These are phyloP conservation scores for Murina feae DNA, from an alignment of 2,113 vertebrate species.

Conservation along the genomic window DNA sequence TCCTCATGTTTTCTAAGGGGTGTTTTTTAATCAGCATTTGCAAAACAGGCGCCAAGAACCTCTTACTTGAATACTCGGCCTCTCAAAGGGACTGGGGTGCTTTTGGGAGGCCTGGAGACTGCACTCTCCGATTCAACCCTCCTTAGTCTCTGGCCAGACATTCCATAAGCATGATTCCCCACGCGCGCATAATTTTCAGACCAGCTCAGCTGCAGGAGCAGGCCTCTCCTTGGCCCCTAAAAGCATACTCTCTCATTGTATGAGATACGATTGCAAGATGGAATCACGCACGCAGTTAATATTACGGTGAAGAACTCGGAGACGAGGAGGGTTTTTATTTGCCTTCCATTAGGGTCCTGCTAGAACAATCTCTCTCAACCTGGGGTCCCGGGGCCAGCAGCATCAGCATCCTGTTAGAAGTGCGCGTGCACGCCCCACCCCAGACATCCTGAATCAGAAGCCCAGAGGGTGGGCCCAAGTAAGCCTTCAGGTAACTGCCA, in stretches of 20 bases:
- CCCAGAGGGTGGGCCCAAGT: not conserved
- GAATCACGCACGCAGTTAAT: not conserved
- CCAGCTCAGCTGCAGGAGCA: not conserved
- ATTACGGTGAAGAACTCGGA: not conserved
- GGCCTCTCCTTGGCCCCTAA: not conserved
- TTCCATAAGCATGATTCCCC: not conserved
- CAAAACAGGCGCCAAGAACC: not conserved
- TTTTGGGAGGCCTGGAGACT: not conserved
- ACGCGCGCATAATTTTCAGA: not conserved
- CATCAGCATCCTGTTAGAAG: no score
- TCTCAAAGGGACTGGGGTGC: not conserved
- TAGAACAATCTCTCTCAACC: not conserved
- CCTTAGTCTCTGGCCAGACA: not conserved
- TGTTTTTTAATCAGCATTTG: not conserved
- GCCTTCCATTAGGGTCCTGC: not conserved
- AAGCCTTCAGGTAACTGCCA: no score
- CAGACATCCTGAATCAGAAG: rapidly evolving
- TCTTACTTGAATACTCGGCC: not conserved
- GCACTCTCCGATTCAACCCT: not conserved
- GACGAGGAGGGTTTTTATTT: not conserved
- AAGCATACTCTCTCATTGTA: not conserved
- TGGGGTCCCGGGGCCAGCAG: not conserved
- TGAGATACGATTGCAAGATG: not conserved
- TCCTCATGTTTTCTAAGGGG: not conserved
- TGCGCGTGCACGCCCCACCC: not conserved